Percentiles rank a stretch among this genome's conserved stretches.
phyloP scores from a whole-genome alignment of 2,113 vertebrate species.

The Malurus elegans region DNA sequence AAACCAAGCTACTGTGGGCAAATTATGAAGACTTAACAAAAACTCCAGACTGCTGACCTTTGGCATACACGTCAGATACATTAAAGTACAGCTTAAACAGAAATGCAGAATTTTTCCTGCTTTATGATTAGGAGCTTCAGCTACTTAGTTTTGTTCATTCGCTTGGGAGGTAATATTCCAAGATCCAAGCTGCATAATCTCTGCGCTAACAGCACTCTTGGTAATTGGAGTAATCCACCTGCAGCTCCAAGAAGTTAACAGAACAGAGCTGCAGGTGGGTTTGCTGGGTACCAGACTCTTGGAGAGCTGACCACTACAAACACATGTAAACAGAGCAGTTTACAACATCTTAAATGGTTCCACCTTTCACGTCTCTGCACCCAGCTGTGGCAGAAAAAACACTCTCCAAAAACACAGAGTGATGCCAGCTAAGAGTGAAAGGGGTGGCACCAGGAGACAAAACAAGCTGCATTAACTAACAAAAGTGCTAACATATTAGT shows the following conservation, averaged over 20 bases:
- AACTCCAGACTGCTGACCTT: background rate
- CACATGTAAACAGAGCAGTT: background rate
- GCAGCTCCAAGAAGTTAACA: background rate
- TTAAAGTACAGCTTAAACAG: background rate
- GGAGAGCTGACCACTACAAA: background rate
- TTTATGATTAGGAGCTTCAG: background rate
- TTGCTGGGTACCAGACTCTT: background rate
- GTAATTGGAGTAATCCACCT: background rate
- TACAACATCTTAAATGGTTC: background rate
- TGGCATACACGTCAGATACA: fast-evolving
- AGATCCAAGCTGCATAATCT: background rate
- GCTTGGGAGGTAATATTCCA: background rate
- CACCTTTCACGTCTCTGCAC: background rate
- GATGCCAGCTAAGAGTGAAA: background rate
- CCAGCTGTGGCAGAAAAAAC: background rate
- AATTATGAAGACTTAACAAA: background rate
- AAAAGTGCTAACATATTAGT: background rate
- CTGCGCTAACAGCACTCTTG: background rate
- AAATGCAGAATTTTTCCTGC: background rate
- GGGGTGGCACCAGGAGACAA: background rate
- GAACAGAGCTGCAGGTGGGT: background rate
- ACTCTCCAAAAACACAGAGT: background rate
- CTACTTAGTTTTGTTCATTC: background rate
- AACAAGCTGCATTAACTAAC: background rate
- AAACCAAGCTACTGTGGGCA: background rate